Evolutionary conservation across 2,888 invertebrate species (phyloP).

Genomic region (Danaus chrysippus): DNA sequence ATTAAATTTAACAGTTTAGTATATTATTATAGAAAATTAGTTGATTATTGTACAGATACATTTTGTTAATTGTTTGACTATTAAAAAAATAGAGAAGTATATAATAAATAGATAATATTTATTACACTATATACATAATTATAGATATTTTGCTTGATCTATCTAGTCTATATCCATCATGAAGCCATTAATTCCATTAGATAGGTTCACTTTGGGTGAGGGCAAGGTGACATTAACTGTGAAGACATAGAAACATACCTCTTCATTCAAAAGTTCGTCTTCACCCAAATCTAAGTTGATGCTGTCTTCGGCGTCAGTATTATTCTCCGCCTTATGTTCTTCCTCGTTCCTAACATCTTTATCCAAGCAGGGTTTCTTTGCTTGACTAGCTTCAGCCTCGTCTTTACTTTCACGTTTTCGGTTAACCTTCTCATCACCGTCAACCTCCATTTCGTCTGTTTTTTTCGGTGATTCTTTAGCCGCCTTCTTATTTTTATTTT

Average conservation of each 20-base stretch:
- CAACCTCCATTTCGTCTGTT: constrained; percentile 54
- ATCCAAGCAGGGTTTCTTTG: constrained; percentile 64
- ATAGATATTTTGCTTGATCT: constrained; percentile 5
- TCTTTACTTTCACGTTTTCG: constrained; percentile 66
- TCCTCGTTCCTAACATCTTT: constrained; percentile 56
- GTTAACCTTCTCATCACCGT: constrained; percentile 48
- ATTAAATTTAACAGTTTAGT: constrained; percentile 35
- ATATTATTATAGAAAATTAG: constrained; percentile 14
- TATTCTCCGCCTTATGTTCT: constrained; percentile 72
- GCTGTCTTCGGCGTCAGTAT: constrained; percentile 87
- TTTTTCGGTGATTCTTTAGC: constrained; percentile 33
- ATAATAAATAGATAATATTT: constrained; percentile 38
- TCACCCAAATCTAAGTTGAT: constrained; percentile 89
- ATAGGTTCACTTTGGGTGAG: constrained; percentile 42
- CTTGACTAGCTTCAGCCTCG: constrained; percentile 53
- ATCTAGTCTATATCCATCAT: constrained; percentile 61
- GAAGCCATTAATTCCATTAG: constrained; percentile 60
- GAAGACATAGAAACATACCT: constrained; percentile 81
- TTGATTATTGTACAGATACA: constrained; percentile 14
- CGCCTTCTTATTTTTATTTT: constrained; percentile 27
- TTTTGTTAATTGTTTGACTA: constrained; percentile 45
- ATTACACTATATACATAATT: constrained; percentile 23
- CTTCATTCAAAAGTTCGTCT: constrained; percentile 88
- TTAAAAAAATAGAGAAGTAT: constrained; percentile 45
- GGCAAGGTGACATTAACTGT: constrained; percentile 62